A percentile compares a stretch with the other conserved stretches of the same genome.
These are phyloP conservation scores for Idaea straminata DNA, from an alignment of 2,888 invertebrate species.

Conservation along the genomic window DNA sequence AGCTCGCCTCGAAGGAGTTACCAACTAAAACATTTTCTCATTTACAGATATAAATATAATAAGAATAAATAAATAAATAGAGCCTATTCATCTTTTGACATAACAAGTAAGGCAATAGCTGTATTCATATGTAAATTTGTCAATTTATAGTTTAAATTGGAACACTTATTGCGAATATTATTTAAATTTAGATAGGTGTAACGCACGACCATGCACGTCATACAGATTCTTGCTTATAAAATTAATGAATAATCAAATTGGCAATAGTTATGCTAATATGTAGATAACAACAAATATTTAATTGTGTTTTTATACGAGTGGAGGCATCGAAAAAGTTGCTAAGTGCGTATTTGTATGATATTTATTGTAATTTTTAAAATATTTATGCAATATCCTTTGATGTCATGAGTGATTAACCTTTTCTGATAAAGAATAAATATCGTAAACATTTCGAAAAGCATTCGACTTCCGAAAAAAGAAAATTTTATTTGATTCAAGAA, in stretches of 20 bases:
- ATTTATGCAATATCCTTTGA: background rate
- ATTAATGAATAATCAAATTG: background rate
- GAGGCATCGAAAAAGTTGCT: background rate
- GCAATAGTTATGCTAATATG: background rate
- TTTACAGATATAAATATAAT: too few relatives aligned
- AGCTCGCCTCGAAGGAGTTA: too few relatives aligned
- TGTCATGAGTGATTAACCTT: background rate
- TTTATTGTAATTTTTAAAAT: background rate
- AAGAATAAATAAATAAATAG: too few relatives aligned
- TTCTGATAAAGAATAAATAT: background rate
- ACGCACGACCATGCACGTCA: background rate
- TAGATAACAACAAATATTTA: background rate
- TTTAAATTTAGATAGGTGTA: background rate
- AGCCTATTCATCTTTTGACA: background rate
- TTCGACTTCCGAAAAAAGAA: background rate
- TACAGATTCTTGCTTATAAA: background rate
- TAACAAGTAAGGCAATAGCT: background rate
- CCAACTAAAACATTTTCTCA: too few relatives aligned
- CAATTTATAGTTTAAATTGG: conserved; percentile 19
- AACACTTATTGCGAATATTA: conserved; percentile 5
- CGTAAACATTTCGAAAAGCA: background rate
- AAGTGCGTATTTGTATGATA: background rate
- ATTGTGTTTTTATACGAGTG: background rate
- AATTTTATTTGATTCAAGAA: background rate
- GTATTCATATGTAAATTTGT: conserved; percentile 15